A percentile compares a stretch with the other conserved stretches of the same genome.
These are phyloP conservation scores for Pogonomyrmex californicus DNA, from an alignment of 1,140 invertebrate genomes.

Conservation along the genomic window DNA sequence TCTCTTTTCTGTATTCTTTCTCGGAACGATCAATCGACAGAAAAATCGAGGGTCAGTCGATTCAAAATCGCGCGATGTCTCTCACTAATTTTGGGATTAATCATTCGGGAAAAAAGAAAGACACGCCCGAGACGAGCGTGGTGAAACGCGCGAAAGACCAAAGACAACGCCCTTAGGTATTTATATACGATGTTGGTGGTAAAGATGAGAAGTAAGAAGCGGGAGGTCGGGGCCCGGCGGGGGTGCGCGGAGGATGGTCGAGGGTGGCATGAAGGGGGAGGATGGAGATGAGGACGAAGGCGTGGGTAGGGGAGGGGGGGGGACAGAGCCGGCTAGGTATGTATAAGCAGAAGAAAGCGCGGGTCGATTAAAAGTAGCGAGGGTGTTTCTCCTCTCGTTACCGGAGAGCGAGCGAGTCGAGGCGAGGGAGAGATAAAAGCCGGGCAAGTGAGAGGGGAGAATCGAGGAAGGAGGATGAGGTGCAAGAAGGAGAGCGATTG, in stretches of 20 bases:
- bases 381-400: slow-evolving; percentile 88
- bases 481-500: slow-evolving; percentile 54
- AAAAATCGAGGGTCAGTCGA: slow-evolving; percentile 4
- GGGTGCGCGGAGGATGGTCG: slow-evolving; percentile 59
- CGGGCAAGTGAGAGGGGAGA: slow-evolving; percentile 66
- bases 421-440: slow-evolving; percentile 72
- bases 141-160: slow-evolving; percentile 77
- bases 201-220: slow-evolving; percentile 83
- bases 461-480: slow-evolving; percentile 67
- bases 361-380: slow-evolving; percentile 88
- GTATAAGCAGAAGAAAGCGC: slow-evolving; percentile 87
- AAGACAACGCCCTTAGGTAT: slow-evolving; percentile 87
- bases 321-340: slow-evolving; percentile 79
- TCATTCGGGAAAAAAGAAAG: slow-evolving; percentile 28
- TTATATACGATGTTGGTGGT: slow-evolving; percentile 84
- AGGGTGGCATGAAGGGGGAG: slow-evolving; percentile 65
- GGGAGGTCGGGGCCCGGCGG: slow-evolving; percentile 57
- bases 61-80: background rate
- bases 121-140: slow-evolving; percentile 45
- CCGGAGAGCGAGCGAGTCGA: slow-evolving; percentile 79
- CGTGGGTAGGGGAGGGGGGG: slow-evolving; percentile 67
- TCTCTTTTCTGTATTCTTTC: background rate
- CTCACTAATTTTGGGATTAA: slow-evolving; percentile 17
- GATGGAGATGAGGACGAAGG: slow-evolving; percentile 81
- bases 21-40: background rate